Evolutionary conservation across 1,140 invertebrate species (phyloP).

Genomic region (Drosophila suzukii): DNA sequence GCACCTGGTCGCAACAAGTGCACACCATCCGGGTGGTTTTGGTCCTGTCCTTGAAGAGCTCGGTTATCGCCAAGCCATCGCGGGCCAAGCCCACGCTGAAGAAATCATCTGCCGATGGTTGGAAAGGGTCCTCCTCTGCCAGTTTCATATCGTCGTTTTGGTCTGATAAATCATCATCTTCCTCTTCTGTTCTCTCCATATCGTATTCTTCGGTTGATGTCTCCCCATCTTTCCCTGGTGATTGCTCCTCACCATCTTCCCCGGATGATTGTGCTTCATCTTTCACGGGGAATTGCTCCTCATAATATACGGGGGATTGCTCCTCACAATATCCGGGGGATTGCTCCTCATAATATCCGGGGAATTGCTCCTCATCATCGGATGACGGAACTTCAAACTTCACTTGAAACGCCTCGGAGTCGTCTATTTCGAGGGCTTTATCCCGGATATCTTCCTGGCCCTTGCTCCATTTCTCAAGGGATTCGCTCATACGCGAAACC

Average conservation of each 20-base stretch:
- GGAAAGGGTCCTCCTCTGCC: too few species aligned
- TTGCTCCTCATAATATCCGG: too few species aligned
- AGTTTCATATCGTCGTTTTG: not conserved
- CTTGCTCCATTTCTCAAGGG: conserved; percentile 7
- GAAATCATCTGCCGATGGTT: not conserved
- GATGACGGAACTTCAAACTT: not conserved
- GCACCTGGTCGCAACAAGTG: conserved; percentile 19
- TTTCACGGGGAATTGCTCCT: too few species aligned
- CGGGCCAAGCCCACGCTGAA: conserved; percentile 10
- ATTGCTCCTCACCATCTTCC: not conserved
- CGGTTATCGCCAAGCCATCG: conserved; percentile 11
- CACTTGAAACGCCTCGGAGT: conserved; percentile 19
- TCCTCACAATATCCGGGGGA: too few species aligned
- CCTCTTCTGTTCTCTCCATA: not conserved
- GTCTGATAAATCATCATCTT: not conserved
- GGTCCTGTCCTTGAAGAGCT: conserved; percentile 17
- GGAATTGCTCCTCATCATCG: not conserved
- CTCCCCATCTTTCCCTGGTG: too few species aligned
- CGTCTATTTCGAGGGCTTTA: conserved; percentile 26
- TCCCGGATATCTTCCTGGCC: conserved; percentile 1
- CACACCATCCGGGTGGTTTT: conserved; percentile 12
- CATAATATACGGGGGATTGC: too few species aligned
- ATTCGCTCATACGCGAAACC: conserved; percentile 6
- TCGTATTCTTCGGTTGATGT: not conserved
- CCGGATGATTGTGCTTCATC: too few species aligned